Conservation (phyloP, 1,140 invertebrate species). For the Spodoptera frugiperda region DNA sequence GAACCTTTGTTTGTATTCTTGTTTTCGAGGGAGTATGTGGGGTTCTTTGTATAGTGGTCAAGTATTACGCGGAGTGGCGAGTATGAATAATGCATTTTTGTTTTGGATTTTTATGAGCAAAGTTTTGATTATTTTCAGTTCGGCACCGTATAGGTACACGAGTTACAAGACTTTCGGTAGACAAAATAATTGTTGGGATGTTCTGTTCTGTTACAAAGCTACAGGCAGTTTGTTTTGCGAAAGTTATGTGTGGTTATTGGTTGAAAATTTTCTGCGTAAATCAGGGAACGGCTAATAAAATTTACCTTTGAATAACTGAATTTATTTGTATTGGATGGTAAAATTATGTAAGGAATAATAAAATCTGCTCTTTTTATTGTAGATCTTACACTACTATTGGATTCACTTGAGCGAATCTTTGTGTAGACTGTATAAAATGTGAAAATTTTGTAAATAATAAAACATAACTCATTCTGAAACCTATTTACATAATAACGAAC, state of each 20-base stretch:
- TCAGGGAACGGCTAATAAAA: conserved; percentile 22
- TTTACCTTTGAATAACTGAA: not conserved
- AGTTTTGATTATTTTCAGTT: conserved; percentile 86
- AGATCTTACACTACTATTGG: no score
- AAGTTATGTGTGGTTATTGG: conserved; percentile 74
- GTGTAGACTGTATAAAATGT: no score
- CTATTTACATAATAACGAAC: no score
- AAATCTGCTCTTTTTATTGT: no score
- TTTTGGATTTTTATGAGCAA: conserved; percentile 86
- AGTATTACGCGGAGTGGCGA: conserved; percentile 71
- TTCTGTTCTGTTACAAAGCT: conserved; percentile 29
- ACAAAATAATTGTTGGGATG: conserved; percentile 70
- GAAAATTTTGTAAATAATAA: no score
- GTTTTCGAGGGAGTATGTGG: conserved; percentile 55
- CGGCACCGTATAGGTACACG: conserved; percentile 72
- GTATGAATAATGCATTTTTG: conserved; percentile 86
- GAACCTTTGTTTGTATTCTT: conserved; percentile 50
- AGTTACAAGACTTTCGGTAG: conserved; percentile 57
- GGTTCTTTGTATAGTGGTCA: conserved; percentile 67
- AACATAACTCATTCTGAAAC: no score
- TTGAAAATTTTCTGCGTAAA: conserved; percentile 54
- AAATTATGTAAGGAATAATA: no score
- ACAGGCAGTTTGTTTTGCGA: conserved; percentile 60
- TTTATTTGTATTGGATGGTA: not conserved
- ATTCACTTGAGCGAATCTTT: no score